phyloP scores from a whole-genome alignment of 2,888 invertebrate species.

The Acleris laterana region DNA sequence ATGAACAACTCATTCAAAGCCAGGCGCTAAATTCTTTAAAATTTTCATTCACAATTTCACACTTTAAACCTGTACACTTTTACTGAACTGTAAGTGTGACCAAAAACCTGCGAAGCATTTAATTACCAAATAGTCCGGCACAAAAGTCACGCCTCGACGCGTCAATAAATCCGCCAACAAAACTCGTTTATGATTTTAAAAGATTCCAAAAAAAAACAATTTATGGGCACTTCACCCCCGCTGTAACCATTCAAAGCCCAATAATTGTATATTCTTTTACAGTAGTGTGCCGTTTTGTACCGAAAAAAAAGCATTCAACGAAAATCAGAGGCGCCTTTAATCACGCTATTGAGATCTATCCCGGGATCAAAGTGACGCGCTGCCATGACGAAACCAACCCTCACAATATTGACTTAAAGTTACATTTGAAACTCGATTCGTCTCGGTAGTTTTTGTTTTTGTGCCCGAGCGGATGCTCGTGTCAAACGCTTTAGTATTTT shows the following conservation, averaged over 20 bases:
- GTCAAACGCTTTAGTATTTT: conserved; percentile 84
- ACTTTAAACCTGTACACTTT: conserved; percentile 5
- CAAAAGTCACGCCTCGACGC: conserved; percentile 62
- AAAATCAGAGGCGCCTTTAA: conserved; percentile 85
- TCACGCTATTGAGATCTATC: conserved; percentile 85
- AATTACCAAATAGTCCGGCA: conserved; percentile 71
- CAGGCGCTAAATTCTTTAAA: no score
- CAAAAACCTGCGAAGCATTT: conserved; percentile 53
- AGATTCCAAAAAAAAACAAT: conserved; percentile 77
- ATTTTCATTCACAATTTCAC: conserved; percentile 19
- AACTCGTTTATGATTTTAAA: conserved; percentile 77
- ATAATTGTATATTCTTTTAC: conserved; percentile 85
- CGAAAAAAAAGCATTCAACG: conserved; percentile 82
- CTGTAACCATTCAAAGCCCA: conserved; percentile 82
- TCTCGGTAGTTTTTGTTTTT: conserved; percentile 78
- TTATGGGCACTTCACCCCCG: conserved; percentile 84
- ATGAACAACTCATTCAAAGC: no score
- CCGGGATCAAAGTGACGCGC: conserved; percentile 77
- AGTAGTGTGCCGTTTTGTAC: conserved; percentile 82
- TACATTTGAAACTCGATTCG: conserved; percentile 65
- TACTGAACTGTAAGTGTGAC: conserved; percentile 27
- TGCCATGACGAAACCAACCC: conserved; percentile 68
- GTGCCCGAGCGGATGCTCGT: conserved; percentile 82
- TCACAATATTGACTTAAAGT: conserved; percentile 75
- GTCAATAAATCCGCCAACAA: conserved; percentile 68